A percentile compares a stretch with the other conserved stretches of the same genome.
phyloP scores from a whole-genome alignment of 2,888 invertebrate genomes.

The Teleiodes luculella region DNA sequence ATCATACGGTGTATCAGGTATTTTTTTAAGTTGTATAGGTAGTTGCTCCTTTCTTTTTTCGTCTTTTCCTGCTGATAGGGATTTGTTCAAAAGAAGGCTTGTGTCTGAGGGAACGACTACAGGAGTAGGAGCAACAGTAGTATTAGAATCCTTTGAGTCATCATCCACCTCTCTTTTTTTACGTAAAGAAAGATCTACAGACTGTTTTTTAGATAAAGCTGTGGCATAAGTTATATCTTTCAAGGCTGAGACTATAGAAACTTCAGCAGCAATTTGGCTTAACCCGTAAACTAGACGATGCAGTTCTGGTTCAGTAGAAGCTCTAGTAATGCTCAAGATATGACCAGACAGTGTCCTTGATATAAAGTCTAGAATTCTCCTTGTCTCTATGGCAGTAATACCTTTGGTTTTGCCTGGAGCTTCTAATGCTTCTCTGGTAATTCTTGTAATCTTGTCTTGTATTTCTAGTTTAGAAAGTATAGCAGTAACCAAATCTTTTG shows the following conservation, averaged over 20 bases:
- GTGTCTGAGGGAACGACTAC: slow-evolving; percentile 22
- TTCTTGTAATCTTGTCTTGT: slow-evolving; percentile 71
- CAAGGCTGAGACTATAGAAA: slow-evolving; percentile 67
- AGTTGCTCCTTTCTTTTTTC: slow-evolving; percentile 9
- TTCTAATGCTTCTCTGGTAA: slow-evolving; percentile 66
- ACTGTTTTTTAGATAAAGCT: slow-evolving; percentile 66
- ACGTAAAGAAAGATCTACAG: slow-evolving; percentile 60
- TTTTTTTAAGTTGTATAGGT: slow-evolving; percentile 15
- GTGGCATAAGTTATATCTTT: slow-evolving; percentile 68
- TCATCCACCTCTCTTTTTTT: slow-evolving; percentile 35
- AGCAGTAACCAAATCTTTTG: slow-evolving; percentile 66
- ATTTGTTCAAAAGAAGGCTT: slow-evolving; percentile 53
- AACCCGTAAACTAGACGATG: slow-evolving; percentile 69
- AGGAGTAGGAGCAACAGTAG: slow-evolving; percentile 27
- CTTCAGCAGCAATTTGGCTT: slow-evolving; percentile 70
- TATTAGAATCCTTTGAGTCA: background rate
- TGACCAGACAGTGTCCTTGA: slow-evolving; percentile 66
- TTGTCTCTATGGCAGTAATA: slow-evolving; percentile 68
- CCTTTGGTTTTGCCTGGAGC: slow-evolving; percentile 68
- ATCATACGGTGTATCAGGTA: slow-evolving; percentile 46
- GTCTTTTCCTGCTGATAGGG: slow-evolving; percentile 17
- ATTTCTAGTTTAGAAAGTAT: slow-evolving; percentile 66
- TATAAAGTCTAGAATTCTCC: slow-evolving; percentile 69
- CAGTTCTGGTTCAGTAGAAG: slow-evolving; percentile 69
- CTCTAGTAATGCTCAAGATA: slow-evolving; percentile 61